phyloP scores from a whole-genome alignment of 2,888 invertebrate species.

The Peribatodes rhomboidaria region DNA sequence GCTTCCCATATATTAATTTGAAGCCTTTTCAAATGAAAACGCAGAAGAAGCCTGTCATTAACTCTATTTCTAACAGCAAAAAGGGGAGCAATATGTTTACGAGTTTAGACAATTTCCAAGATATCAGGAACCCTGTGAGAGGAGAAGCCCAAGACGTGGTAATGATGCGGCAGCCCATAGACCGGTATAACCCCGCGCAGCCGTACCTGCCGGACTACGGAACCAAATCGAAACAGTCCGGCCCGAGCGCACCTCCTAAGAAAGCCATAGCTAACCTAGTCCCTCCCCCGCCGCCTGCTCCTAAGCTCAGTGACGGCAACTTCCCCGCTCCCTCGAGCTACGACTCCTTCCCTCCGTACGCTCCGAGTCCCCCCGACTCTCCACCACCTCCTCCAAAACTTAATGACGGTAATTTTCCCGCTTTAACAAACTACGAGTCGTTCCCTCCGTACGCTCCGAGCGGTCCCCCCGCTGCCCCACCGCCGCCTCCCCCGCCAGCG shows the following conservation, averaged over 20 bases:
- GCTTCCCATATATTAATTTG: slow-evolving; percentile 78
- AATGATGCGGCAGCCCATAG: slow-evolving; percentile 64
- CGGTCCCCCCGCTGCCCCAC: slow-evolving; percentile 41
- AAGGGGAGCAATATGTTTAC: slow-evolving; percentile 71
- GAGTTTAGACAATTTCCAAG: slow-evolving; percentile 72
- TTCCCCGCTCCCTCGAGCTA: slow-evolving; percentile 73
- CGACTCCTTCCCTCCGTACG: slow-evolving; percentile 79
- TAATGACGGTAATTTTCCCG: slow-evolving; percentile 69
- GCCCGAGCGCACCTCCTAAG: slow-evolving; percentile 51
- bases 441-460: slow-evolving; percentile 76
- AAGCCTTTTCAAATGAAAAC: slow-evolving; percentile 80
- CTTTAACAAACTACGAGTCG: slow-evolving; percentile 73
- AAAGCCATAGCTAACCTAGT: slow-evolving; percentile 70
- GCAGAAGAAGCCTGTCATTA: slow-evolving; percentile 58
- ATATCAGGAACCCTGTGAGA: slow-evolving; percentile 71
- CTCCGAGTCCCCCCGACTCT: slow-evolving; percentile 51
- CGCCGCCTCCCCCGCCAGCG: slow-evolving; percentile 40
- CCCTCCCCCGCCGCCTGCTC: slow-evolving; percentile 72
- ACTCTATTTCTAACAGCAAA: slow-evolving; percentile 61
- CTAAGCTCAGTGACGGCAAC: slow-evolving; percentile 63
- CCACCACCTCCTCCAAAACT: slow-evolving; percentile 58
- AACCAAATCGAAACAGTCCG: slow-evolving; percentile 69
- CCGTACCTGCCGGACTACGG: slow-evolving; percentile 77
- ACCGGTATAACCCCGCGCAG: slow-evolving; percentile 83
- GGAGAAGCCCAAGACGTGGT: slow-evolving; percentile 77